phyloP scores from a whole-genome alignment of 2,797 vertebrate genomes.

The Carapus acus region DNA sequence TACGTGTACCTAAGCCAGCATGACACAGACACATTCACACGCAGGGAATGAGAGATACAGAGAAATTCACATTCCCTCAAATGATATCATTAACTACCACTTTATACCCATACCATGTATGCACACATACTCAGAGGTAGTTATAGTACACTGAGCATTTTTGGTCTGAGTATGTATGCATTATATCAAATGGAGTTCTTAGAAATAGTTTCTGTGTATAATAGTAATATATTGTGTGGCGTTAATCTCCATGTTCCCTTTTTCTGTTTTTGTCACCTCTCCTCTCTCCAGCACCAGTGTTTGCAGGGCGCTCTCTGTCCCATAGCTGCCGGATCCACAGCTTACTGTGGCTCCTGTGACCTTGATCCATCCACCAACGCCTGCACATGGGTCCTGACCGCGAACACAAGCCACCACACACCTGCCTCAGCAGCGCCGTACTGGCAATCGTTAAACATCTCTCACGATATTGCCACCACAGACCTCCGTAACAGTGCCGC shows the following conservation, averaged over 20 bases:
- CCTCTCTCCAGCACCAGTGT: constrained; percentile 72
- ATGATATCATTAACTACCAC: constrained; percentile 61
- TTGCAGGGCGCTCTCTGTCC: constrained; percentile 74
- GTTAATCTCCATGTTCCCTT: background rate
- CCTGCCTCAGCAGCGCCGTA: constrained; percentile 6
- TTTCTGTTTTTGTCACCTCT: background rate
- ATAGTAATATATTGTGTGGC: too few relatives aligned
- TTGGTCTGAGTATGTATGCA: too few relatives aligned
- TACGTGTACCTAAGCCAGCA: constrained; percentile 63
- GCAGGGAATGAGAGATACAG: constrained; percentile 41
- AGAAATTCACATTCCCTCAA: constrained; percentile 62
- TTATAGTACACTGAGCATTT: background rate
- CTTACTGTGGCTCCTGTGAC: constrained; percentile 81
- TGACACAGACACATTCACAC: constrained; percentile 42
- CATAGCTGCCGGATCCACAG: constrained; percentile 61
- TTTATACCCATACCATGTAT: background rate
- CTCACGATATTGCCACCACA: constrained; percentile 47
- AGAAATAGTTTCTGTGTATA: too few relatives aligned
- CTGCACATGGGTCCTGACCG: constrained; percentile 72
- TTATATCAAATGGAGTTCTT: too few relatives aligned
- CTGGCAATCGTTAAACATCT: constrained; percentile 22
- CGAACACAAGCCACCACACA: constrained; percentile 16
- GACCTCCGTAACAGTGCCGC: constrained; percentile 16
- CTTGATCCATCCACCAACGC: constrained; percentile 70
- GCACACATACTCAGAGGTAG: background rate